Evolutionary conservation across 2,797 vertebrate species (phyloP).

Genomic region (Rhincodon typus): DNA sequence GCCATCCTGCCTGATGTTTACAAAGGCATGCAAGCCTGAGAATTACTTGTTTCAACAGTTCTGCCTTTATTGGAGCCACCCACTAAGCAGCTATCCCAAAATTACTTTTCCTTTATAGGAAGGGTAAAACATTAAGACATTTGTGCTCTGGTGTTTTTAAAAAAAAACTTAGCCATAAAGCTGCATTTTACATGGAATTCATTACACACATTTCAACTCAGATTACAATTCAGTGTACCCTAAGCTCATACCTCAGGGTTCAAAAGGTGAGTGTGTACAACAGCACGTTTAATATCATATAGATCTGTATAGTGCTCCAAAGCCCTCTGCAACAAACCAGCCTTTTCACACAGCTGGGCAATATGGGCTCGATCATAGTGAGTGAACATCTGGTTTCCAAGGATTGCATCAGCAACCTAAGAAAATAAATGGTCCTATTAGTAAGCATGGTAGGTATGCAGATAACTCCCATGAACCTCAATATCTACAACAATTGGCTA

Average conservation of each 20-base stretch:
- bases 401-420: constrained; percentile 86
- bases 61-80: too few relatives aligned
- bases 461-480: not conserved
- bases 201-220: too few relatives aligned
- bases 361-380: constrained; percentile 82
- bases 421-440: not conserved
- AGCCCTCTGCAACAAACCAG: constrained; percentile 79
- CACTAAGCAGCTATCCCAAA: not conserved
- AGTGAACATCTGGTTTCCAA: constrained; percentile 91
- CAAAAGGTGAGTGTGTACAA: constrained; percentile 80
- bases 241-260: constrained; percentile 72
- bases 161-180: too few relatives aligned
- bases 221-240: not conserved
- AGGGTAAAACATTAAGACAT: too few relatives aligned
- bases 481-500: not conserved
- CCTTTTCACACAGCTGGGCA: constrained; percentile 88
- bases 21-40: not conserved
- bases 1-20: not conserved
- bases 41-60: too few relatives aligned
- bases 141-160: too few relatives aligned
- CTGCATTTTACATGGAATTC: not conserved
- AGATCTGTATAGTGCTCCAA: constrained; percentile 82
- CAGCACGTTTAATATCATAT: constrained; percentile 79
- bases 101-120: too few relatives aligned
- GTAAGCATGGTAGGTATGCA: not conserved